Evolutionary conservation across 1,140 invertebrate genomes (phyloP).

Genomic region (Drosophila mayri): DNA sequence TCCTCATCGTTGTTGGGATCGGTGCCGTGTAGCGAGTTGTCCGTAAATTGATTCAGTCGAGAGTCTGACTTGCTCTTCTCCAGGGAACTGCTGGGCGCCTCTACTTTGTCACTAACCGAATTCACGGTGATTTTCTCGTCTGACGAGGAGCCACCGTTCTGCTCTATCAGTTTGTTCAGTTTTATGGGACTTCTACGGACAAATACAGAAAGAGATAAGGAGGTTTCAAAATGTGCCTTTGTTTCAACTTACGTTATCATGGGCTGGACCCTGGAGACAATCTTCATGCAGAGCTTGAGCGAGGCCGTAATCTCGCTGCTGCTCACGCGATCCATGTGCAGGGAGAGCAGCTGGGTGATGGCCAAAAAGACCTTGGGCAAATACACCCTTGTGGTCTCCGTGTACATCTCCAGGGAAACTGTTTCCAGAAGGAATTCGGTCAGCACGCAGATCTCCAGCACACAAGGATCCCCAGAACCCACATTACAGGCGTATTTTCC

Average conservation of each 20-base stretch:
- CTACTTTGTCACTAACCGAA: conserved; percentile 17
- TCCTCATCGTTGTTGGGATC: conserved; percentile 85
- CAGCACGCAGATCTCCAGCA: conserved; percentile 89
- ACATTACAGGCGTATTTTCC: conserved; percentile 86
- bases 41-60: conserved; percentile 86
- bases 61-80: conserved; percentile 90
- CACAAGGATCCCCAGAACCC: conserved; percentile 87
- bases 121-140: conserved; percentile 50
- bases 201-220: conserved; percentile 17
- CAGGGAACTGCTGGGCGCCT: conserved; percentile 74
- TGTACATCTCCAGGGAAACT: conserved; percentile 92
- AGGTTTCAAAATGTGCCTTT: conserved; percentile 1
- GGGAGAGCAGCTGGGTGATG: conserved; percentile 88
- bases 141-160: conserved; percentile 30
- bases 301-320: conserved; percentile 88
- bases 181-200: conserved; percentile 79
- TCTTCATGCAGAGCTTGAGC: conserved; percentile 90
- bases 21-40: conserved; percentile 55
- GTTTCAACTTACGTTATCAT: conserved; percentile 83
- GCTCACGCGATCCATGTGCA: conserved; percentile 87
- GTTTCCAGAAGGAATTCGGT: conserved; percentile 93
- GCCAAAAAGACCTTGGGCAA: conserved; percentile 90
- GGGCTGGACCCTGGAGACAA: conserved; percentile 92
- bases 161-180: conserved; percentile 63
- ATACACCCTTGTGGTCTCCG: conserved; percentile 92